Evolutionary conservation across 2,888 invertebrate genomes (phyloP).

Genomic region (Phragmatobia fuliginosa): DNA sequence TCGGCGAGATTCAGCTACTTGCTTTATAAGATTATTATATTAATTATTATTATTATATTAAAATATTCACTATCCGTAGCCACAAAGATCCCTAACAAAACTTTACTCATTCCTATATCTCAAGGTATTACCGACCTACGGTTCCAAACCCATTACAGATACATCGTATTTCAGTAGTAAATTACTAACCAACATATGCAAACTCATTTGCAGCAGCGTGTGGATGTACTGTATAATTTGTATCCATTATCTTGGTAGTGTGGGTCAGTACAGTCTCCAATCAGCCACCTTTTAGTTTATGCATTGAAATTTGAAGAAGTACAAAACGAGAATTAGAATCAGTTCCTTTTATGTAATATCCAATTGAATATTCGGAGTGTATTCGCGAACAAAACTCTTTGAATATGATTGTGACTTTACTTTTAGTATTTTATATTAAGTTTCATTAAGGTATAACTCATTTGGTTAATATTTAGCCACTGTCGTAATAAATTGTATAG

Average conservation of each 20-base stretch:
- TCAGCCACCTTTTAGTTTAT: conserved; percentile 51
- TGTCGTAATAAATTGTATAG: neutral
- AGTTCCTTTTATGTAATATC: conserved; percentile 17
- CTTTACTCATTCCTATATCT: neutral
- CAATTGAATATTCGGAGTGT: conserved; percentile 31
- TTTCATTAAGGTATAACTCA: no score
- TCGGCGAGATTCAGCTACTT: no score
- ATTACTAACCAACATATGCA: neutral
- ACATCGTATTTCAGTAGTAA: neutral
- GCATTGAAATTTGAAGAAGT: conserved; percentile 31
- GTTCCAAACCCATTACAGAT: neutral
- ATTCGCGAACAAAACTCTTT: no score
- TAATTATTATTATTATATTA: no score
- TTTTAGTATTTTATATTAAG: no score
- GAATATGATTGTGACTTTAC: no score
- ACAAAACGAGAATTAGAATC: conserved; percentile 22
- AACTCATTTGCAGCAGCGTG: neutral
- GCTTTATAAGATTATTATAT: no score
- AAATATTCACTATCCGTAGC: neutral
- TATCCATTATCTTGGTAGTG: neutral
- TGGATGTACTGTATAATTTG: conserved; percentile 8
- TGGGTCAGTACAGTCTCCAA: conserved; percentile 38
- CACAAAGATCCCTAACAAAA: neutral
- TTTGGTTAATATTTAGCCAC: neutral
- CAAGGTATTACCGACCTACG: neutral